Evolutionary conservation across 2,113 vertebrate species (phyloP).

Genomic region (Anolis sagrei): DNA sequence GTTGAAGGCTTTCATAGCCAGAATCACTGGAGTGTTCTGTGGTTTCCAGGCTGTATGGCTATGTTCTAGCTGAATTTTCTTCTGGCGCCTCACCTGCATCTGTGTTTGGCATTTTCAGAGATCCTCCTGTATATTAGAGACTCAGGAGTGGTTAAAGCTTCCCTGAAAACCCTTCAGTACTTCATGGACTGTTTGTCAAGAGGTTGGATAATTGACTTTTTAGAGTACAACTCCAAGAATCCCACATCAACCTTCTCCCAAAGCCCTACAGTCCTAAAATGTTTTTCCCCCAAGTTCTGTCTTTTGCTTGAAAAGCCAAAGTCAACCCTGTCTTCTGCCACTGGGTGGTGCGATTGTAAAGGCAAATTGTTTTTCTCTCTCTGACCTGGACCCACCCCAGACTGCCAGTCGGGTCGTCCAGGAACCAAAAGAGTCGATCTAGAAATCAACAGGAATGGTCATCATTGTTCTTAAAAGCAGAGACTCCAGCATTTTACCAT

Average conservation of each 20-base stretch:
- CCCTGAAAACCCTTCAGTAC: neutral
- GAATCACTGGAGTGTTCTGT: too few relatives aligned
- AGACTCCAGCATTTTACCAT: neutral
- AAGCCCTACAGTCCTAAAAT: too few relatives aligned
- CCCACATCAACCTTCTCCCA: too few relatives aligned
- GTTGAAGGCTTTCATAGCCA: too few relatives aligned
- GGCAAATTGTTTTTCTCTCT: neutral
- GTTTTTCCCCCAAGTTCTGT: neutral
- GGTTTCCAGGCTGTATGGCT: too few relatives aligned
- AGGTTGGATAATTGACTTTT: too few relatives aligned
- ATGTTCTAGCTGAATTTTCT: too few relatives aligned
- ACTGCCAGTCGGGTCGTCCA: neutral
- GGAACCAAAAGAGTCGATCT: neutral
- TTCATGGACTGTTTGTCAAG: neutral
- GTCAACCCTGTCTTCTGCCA: neutral
- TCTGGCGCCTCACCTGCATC: too few relatives aligned
- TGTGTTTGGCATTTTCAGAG: too few relatives aligned
- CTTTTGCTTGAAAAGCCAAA: neutral
- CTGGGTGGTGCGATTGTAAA: slow-evolving; percentile 29
- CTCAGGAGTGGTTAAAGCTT: neutral
- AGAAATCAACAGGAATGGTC: neutral
- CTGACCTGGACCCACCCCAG: too few relatives aligned
- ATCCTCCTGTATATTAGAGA: neutral
- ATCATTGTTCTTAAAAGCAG: neutral
- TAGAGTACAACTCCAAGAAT: too few relatives aligned